Evolutionary conservation across 2,888 invertebrate species (phyloP), one percentile per base, ranked within the genome.

Genomic region (Rhabditophanes sp.): DNA sequence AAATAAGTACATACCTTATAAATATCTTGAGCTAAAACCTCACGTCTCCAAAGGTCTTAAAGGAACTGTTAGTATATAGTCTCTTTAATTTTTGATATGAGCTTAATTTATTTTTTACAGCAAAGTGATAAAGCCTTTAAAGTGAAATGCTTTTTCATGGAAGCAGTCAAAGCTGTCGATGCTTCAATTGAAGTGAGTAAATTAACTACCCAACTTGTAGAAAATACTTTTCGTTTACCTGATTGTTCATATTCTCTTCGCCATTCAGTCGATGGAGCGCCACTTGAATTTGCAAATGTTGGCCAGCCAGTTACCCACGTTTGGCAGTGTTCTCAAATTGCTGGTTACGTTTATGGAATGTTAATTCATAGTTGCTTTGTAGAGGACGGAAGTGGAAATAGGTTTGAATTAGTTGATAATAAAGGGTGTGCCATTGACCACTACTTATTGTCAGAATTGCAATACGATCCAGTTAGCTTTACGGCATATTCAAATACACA

Each of bases 341-440:
- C 54, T 8, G 54, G 50, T 11, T 50, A 43, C 21, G 45, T 63
- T 7, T 64, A 59, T 37, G 62, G 62, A 7, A 47, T 64, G 29
- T 37, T 64, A 25, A 55, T 64, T 25, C 63, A 64, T 39, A 53
- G 51, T 26, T 64, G 64, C 33, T 64, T 47, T 38, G 64, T 64
- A 8, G 64, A 64, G 35, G 64, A 64, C 35, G 64, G 64, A 1
- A 46, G 44, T n/a, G 64, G 64, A 3, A 62, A 63, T 34, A 48
- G 52, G 16, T 59, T 64, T 38, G 51, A 59, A 25, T 41, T 64
- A 31, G 46, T 64, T 9, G 58, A 64, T 39, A 56, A 58, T 27
- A 25, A 50, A 32, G 64, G 63, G 60, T 59, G 14, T 14, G 28
- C 28, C 16, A n/a, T n/a, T 8, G 11, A 9, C 11, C 9, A 26